Percentiles rank a stretch among this genome's conserved stretches.
phyloP scores from a whole-genome alignment of 2,113 vertebrate species.

The Hippocampus guttulatus region DNA sequence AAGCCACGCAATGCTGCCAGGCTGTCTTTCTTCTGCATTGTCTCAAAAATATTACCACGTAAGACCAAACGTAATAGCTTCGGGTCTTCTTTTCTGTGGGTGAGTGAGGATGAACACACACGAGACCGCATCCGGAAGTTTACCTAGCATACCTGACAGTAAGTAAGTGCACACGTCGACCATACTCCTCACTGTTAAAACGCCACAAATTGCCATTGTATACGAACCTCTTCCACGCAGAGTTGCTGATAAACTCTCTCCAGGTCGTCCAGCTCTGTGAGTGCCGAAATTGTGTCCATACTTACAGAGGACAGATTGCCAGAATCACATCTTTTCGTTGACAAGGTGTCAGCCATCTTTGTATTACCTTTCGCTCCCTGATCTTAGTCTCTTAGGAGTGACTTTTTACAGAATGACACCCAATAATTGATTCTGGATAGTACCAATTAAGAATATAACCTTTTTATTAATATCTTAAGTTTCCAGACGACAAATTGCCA shows the following conservation, averaged over 20 bases:
- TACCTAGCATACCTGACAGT: slow-evolving; percentile 20
- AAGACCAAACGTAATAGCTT: background rate
- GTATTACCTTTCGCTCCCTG: slow-evolving; percentile 14
- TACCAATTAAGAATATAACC: rapidly evolving
- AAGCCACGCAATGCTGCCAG: background rate
- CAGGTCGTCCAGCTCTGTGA: slow-evolving; percentile 88
- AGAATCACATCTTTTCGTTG: slow-evolving; percentile 49
- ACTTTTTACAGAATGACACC: too few relatives aligned
- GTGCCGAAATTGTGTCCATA: slow-evolving; percentile 77
- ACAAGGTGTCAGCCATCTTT: slow-evolving; percentile 60
- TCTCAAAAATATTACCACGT: too few relatives aligned
- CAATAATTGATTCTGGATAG: too few relatives aligned
- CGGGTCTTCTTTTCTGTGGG: background rate
- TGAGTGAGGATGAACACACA: background rate
- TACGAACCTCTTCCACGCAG: slow-evolving; percentile 82
- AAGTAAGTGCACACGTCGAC: slow-evolving; percentile 8
- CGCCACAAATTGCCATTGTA: background rate
- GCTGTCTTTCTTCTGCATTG: too few relatives aligned
- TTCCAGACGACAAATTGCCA: background rate
- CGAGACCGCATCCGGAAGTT: slow-evolving; percentile 16
- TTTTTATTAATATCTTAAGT: too few relatives aligned
- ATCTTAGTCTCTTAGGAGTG: slow-evolving; percentile 28
- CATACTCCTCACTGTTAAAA: background rate
- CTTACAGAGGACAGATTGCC: slow-evolving; percentile 41
- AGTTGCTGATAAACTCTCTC: slow-evolving; percentile 85